Evolutionary conservation across 2,113 vertebrate species (phyloP).

Genomic region (Mobula hypostoma): DNA sequence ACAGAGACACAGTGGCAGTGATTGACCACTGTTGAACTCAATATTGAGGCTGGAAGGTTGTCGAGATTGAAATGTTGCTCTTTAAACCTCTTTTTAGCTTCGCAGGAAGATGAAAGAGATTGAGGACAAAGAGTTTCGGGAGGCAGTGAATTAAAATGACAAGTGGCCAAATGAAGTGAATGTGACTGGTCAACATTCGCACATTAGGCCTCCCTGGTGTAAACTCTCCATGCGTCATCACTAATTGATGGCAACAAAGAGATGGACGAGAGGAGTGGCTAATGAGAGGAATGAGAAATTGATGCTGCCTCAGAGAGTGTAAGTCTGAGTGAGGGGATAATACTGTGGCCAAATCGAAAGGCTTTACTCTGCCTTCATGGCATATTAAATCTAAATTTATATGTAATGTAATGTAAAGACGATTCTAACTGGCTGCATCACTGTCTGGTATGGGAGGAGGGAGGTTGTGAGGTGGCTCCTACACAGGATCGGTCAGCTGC

Average conservation of each 20-base stretch:
- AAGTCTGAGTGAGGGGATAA: not conserved
- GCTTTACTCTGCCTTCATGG: not conserved
- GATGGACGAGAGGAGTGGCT: not conserved
- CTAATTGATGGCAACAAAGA: not conserved
- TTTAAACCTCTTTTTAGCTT: not conserved
- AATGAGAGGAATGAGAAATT: not conserved
- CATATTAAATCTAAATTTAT: not conserved
- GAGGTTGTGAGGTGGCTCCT: too few relatives aligned
- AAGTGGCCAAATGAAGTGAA: not conserved
- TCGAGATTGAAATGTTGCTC: not conserved
- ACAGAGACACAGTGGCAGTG: too few relatives aligned
- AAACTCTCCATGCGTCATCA: not conserved
- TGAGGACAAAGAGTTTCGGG: too few relatives aligned
- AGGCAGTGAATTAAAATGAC: not conserved
- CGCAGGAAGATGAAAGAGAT: not conserved
- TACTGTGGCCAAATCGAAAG: not conserved
- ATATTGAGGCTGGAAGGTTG: too few relatives aligned
- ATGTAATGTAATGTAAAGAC: too few relatives aligned
- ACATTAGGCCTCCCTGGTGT: not conserved
- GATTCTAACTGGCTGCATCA: too few relatives aligned
- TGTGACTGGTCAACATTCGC: too few relatives aligned
- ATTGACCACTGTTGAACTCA: too few relatives aligned
- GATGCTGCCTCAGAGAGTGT: not conserved
- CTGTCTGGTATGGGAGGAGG: too few relatives aligned
- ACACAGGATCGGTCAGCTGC: too few relatives aligned